Conservation (phyloP, 2,888 invertebrate genomes). For the Leptinotarsa rubiginosa region DNA sequence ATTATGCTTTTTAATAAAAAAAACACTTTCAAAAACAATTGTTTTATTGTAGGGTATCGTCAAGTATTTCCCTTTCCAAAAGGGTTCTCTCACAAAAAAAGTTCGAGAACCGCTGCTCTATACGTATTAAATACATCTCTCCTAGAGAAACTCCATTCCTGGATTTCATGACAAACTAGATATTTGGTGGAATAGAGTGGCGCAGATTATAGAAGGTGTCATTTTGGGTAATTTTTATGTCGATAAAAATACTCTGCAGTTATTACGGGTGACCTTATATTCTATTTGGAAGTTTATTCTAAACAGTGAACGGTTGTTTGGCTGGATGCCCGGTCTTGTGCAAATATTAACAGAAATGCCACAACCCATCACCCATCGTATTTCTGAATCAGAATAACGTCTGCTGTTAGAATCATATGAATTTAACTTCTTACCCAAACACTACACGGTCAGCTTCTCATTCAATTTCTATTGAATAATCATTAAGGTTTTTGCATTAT, state of each 20-base stretch:
- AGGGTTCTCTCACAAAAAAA: no score
- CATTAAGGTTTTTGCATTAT: constrained; percentile 4
- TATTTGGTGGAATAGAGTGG: neutral
- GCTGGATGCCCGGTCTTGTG: constrained; percentile 35
- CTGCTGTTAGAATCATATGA: neutral
- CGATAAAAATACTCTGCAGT: constrained; percentile 14
- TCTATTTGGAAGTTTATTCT: constrained; percentile 37
- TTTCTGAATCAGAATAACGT: constrained; percentile 1
- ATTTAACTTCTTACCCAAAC: neutral
- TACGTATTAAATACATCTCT: no score
- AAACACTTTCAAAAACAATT: no score
- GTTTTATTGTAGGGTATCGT: no score
- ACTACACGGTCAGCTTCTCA: no score
- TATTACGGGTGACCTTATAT: constrained; percentile 39
- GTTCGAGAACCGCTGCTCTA: no score
- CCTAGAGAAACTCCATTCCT: no score
- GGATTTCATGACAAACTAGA: neutral
- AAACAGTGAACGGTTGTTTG: constrained; percentile 40
- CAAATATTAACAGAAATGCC: constrained; percentile 22
- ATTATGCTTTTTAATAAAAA: no score
- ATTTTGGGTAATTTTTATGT: neutral
- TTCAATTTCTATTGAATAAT: neutral
- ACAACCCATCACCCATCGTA: constrained; percentile 15
- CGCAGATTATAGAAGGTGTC: neutral
- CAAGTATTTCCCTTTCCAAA: no score